Percentiles rank a stretch among this genome's conserved stretches.
Evolutionary conservation across 1,140 invertebrate genomes (phyloP).

Genomic region (Mercenaria mercenaria): DNA sequence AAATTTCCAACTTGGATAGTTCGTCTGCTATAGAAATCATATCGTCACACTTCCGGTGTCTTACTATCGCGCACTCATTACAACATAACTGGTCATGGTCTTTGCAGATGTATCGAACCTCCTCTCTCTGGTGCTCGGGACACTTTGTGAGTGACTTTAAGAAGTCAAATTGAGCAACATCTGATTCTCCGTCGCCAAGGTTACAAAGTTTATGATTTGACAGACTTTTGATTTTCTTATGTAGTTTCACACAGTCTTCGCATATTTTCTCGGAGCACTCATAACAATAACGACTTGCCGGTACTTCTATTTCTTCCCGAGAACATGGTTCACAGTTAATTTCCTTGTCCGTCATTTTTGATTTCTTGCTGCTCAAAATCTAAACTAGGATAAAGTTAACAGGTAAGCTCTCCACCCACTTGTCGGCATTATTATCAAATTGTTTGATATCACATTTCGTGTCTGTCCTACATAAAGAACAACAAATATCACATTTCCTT

Average conservation of each 20-base stretch:
- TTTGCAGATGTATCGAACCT: conserved; percentile 9
- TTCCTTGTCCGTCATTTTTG: neutral
- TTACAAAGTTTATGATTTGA: neutral
- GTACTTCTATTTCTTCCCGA: neutral
- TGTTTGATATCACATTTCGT: no score
- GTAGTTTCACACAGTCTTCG: neutral
- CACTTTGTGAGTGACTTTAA: neutral
- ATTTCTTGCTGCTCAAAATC: neutral
- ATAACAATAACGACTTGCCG: neutral
- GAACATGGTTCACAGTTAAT: neutral
- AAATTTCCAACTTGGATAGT: neutral
- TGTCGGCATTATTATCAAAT: no score
- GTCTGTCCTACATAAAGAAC: no score
- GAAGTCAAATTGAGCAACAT: neutral
- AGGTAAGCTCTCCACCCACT: neutral
- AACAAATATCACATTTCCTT: no score
- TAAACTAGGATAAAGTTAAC: neutral
- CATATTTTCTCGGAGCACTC: conserved; percentile 6
- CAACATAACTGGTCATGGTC: conserved; percentile 13
- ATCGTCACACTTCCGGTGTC: conserved; percentile 2
- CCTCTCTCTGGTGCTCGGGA: neutral
- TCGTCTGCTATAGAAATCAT: neutral
- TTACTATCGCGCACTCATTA: neutral
- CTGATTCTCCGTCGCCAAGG: neutral
- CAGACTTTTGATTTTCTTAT: neutral